These are phyloP conservation scores for Metacarcinus magister DNA, from an alignment of 2,888 invertebrate species.

Conservation along the genomic window DNA sequence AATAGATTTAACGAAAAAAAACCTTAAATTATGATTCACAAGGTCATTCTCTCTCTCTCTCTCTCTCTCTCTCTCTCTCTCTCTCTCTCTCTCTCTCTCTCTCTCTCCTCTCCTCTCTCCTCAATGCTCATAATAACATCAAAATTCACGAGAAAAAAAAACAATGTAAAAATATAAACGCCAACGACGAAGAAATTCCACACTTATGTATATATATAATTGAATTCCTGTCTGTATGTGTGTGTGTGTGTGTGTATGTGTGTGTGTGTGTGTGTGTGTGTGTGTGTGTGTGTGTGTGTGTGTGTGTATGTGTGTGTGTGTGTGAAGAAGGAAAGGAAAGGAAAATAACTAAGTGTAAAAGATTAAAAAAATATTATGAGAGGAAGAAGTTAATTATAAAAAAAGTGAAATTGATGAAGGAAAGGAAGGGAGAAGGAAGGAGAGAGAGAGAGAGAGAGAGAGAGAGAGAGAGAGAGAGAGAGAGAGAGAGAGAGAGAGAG, in stretches of 20 bases:
- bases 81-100: conserved; percentile 4
- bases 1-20: neutral
- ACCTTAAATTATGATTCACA: neutral
- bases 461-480: conserved; percentile 50
- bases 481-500: conserved; percentile 60
- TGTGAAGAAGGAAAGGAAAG: neutral
- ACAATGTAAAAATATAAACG: too few relatives aligned
- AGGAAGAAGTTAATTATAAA: neutral
- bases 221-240: too few relatives aligned
- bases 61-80: conserved; percentile 50
- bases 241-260: neutral
- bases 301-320: conserved; percentile 15
- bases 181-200: too few relatives aligned
- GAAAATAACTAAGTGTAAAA: neutral
- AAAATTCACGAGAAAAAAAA: too few relatives aligned
- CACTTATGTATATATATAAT: too few relatives aligned
- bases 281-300: conserved; percentile 26
- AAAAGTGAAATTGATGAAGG: neutral
- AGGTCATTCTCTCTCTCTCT: neutral
- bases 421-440: neutral
- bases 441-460: neutral
- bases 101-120: conserved; percentile 36
- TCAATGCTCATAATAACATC: too few relatives aligned
- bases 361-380: neutral
- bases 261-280: conserved; percentile 26